phyloP scores from a whole-genome alignment of 2,888 invertebrate genomes.

The Agriopis aurantiaria region DNA sequence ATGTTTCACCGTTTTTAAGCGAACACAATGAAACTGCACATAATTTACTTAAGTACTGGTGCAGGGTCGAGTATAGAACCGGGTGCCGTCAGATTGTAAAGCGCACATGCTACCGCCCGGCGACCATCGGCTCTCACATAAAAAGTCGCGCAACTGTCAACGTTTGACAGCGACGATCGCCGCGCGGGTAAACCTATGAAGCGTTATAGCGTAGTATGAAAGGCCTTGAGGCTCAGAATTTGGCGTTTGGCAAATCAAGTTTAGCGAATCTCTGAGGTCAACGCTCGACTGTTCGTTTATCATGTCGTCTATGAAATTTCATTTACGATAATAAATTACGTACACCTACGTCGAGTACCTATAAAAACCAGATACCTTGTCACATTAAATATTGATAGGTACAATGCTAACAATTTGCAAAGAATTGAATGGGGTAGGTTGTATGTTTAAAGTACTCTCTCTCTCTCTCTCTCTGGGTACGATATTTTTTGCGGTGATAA shows the following conservation, averaged over 20 bases:
- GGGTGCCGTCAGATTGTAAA: too few species aligned
- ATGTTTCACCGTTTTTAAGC: too few species aligned
- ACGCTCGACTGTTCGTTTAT: conserved; percentile 16
- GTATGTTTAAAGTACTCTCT: neutral
- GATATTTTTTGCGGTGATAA: conserved; percentile 20
- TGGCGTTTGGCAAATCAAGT: conserved; percentile 23
- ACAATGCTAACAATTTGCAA: neutral
- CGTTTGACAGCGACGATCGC: too few species aligned
- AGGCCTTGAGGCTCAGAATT: conserved; percentile 1
- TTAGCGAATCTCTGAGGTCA: conserved; percentile 21
- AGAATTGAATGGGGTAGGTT: conserved; percentile 3
- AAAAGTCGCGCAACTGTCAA: neutral
- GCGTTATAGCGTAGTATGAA: conserved; percentile 2
- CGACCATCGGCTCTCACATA: too few species aligned
- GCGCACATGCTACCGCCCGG: too few species aligned
- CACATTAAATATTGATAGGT: conserved; percentile 6
- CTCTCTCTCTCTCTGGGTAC: neutral
- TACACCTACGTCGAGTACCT: conserved; percentile 16
- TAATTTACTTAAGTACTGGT: too few species aligned
- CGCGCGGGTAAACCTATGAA: too few species aligned
- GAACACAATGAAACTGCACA: too few species aligned
- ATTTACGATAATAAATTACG: conserved; percentile 15
- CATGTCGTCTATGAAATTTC: conserved; percentile 18
- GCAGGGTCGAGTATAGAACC: too few species aligned
- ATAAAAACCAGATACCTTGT: conserved; percentile 12